Evolutionary conservation across 2,113 vertebrate genomes (phyloP), one percentile per base, ranked within the genome.

Genomic region (Protobothrops flavoviridis): DNA sequence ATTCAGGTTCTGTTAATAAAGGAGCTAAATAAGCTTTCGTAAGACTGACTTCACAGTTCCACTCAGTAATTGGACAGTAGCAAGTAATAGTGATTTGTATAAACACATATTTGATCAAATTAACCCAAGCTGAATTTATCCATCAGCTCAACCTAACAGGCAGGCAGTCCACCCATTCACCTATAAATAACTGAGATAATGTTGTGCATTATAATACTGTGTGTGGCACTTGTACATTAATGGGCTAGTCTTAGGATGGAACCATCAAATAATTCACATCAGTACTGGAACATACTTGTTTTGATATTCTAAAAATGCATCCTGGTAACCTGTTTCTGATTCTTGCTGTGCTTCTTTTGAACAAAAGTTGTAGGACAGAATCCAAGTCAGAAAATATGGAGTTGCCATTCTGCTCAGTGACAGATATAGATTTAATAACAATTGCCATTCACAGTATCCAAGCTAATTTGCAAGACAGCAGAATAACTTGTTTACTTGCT

Each of bases 331-430:
- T 91, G 4, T 33, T 92, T 0, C n/a, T 26, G n/a, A 21, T 92
- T 87, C 24, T 89, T 52, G 4, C 9, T 92, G 26, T 94, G 1
- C 12, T 93, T 55, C 0, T 13, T 1, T 0, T 26, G 56, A 93
- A 26, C 53, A 69, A 95, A 55, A 55, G 88, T 59, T 93, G 53
- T 20, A 64, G 57, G 7, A 81, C 87, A 23, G 94, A 91, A 12
- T 94, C 17, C 26, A 64, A 1, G 39, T 13, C 12, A 55, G 69
- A 94, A 93, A 89, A 93, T 45, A 93, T 0, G 29, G 1, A 91
- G 10, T 45, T 85, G 33, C 9, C 93, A 91, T 61, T 94, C 6
- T 90, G 21, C 87, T 94, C n/a, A 5, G 7, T 56, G 59, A 94
- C 0, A 9, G 45, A 0, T 0, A 90, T 45, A n/a, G 61, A 93